These are phyloP conservation scores for Daubentonia madagascariensis DNA, from an alignment of 2,113 vertebrate species.

Conservation along the genomic window DNA sequence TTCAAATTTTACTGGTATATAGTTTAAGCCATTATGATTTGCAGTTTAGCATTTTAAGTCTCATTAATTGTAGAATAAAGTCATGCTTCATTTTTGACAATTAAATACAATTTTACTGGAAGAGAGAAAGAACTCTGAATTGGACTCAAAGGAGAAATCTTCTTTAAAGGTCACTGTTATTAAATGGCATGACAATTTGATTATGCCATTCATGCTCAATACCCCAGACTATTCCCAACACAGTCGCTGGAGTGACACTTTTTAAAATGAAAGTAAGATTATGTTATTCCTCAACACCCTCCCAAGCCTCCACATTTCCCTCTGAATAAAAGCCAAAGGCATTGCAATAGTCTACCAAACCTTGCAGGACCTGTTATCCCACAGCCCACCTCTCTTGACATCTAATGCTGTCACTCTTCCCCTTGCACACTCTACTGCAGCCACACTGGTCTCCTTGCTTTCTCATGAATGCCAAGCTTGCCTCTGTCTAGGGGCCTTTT, in stretches of 20 bases:
- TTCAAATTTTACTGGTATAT: neutral
- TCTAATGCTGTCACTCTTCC: fast-evolving
- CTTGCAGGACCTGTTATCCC: neutral
- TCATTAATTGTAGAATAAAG: constrained; percentile 70
- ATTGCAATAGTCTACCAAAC: neutral
- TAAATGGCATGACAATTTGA: constrained; percentile 73
- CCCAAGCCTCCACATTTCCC: neutral
- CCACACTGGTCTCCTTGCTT: too few species aligned
- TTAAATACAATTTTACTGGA: constrained; percentile 71
- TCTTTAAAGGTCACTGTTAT: constrained; percentile 77
- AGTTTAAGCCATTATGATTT: constrained; percentile 58
- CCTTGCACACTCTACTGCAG: neutral
- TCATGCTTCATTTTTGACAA: constrained; percentile 65
- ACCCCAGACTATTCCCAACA: constrained; percentile 27
- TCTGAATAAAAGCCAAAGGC: constrained; percentile 6
- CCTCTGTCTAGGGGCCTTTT: fast-evolving
- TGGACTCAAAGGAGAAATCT: constrained; percentile 59
- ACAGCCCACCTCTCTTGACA: too few species aligned
- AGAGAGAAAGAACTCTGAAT: constrained; percentile 54
- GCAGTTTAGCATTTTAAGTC: constrained; percentile 67
- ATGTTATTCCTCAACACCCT: neutral
- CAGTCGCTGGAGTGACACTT: neutral
- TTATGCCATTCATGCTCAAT: constrained; percentile 48
- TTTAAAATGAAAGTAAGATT: constrained; percentile 49
- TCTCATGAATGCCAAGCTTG: neutral